A percentile compares a stretch with the other conserved stretches of the same genome.
phyloP scores from a whole-genome alignment of 2,888 invertebrate genomes.

The Furcula furcula region DNA sequence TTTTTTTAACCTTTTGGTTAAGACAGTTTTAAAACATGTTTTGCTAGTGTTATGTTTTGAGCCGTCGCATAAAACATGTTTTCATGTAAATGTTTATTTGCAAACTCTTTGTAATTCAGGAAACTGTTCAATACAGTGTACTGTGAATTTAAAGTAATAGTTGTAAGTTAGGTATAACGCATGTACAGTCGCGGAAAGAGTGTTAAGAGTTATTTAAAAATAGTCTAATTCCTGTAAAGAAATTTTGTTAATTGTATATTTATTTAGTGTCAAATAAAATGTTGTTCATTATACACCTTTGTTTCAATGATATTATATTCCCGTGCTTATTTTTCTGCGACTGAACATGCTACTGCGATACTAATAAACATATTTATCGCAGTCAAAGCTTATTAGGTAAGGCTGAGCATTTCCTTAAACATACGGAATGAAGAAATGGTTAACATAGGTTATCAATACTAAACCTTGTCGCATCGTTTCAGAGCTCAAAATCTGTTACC shows the following conservation, averaged over 20 bases:
- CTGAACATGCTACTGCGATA: conserved; percentile 23
- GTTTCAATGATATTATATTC: conserved; percentile 14
- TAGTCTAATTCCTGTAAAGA: conserved; percentile 29
- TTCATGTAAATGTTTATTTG: conserved; percentile 10
- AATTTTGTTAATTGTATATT: conserved; percentile 34
- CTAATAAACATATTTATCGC: conserved; percentile 22
- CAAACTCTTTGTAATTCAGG: conserved; percentile 5
- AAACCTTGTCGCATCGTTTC: background rate
- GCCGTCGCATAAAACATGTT: no score
- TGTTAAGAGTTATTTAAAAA: conserved; percentile 31
- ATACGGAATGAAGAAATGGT: background rate
- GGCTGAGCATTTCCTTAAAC: conserved; percentile 6
- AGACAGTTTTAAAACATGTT: no score
- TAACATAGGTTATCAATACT: conserved; percentile 1
- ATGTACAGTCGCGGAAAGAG: conserved; percentile 36
- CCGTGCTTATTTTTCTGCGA: conserved; percentile 30
- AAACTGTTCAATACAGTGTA: conserved; percentile 20
- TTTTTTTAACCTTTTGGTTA: no score
- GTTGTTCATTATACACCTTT: conserved; percentile 24
- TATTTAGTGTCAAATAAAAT: conserved; percentile 33
- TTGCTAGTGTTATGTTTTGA: no score
- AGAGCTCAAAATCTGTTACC: background rate
- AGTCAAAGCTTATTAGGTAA: conserved; percentile 7
- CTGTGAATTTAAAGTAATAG: conserved; percentile 15
- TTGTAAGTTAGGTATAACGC: conserved; percentile 22